Base-by-base conservation (phyloP, 2,888 invertebrate species). In the Hydropsyche betteni region DNA sequence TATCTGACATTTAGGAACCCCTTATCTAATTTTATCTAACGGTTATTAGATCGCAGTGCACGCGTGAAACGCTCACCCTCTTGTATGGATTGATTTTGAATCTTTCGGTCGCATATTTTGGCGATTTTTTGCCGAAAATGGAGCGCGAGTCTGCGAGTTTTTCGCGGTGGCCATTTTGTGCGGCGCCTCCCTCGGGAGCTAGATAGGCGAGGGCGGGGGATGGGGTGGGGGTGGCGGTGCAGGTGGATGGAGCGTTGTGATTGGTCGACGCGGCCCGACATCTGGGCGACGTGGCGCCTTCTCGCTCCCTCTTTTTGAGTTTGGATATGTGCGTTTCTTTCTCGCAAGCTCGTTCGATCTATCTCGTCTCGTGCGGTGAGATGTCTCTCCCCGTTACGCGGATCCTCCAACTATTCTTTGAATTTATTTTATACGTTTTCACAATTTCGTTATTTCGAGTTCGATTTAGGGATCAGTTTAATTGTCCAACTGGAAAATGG, bases 121-220 rank as follows among this genome's bases (percentile, higher is more conserved):
- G 24, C 24, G 24, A 2, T 24, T 24, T 24, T 24, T 24, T 24
- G 24, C 24, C 24, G 1, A 24, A 24, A 24, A 24, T 2, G 1
- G 6, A 6, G 14, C 55, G 24, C 8, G 55, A 55, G 1, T 55
- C 12, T n/a, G 10, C 55, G 6, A 5, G 55, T 10, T 55, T 55
- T 24, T 55, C 24, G 55, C 36, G 70, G 72, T 58, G 14, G 72
- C 72, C 72, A 72, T 72, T 72, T 72, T 69, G 70, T 70, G 34
- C 53, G 24, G 53, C 24, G 24, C 36, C 70, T 70, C 75, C 69
- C 70, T 53, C 68, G 58, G 70, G 50, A 53, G 69, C 38, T 5
- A 34, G 14, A 14, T 55, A 58, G 70, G 51, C 38, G 44, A 44
- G 44, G 44, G 44, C 3, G 44, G 7, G 44, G 44, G 7, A 34